phyloP scores from a whole-genome alignment of 1,140 invertebrate genomes.

The Pogonomyrmex californicus region DNA sequence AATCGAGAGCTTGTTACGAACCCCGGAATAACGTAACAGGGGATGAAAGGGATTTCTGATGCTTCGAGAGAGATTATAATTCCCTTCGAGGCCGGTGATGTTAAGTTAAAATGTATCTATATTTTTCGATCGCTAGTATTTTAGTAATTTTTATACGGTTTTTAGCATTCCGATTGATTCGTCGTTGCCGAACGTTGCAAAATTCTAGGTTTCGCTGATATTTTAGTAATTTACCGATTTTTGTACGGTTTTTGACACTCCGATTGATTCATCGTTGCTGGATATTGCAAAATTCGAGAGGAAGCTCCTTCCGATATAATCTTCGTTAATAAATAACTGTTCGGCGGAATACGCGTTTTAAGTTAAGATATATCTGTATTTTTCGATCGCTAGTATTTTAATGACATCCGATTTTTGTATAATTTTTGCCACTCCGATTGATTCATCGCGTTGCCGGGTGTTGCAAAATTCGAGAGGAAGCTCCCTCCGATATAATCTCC shows the following conservation, averaged over 20 bases:
- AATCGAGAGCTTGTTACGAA: not conserved
- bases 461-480: not conserved
- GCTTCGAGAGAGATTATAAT: not conserved
- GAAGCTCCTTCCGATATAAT: not conserved
- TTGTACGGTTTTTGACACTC: not conserved
- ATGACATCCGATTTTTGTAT: too few relatives aligned
- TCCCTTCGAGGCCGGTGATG: not conserved
- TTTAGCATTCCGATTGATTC: not conserved
- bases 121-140: too few relatives aligned
- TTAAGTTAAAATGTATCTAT: not conserved
- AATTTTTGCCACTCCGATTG: not conserved
- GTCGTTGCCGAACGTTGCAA: too few relatives aligned
- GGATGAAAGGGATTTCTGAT: not conserved
- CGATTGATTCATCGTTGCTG: not conserved
- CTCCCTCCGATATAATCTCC: constrained; percentile 4
- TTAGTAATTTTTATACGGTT: not conserved
- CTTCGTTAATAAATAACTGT: constrained; percentile 49
- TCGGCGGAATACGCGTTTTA: not conserved
- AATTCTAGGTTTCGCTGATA: not conserved
- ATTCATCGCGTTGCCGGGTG: not conserved
- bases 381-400: too few relatives aligned
- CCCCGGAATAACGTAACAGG: not conserved
- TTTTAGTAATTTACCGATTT: too few relatives aligned
- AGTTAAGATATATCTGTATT: not conserved
- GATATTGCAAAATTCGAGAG: not conserved